Conservation (phyloP, 2,113 vertebrate species). For the Uropsilus gracilis region DNA sequence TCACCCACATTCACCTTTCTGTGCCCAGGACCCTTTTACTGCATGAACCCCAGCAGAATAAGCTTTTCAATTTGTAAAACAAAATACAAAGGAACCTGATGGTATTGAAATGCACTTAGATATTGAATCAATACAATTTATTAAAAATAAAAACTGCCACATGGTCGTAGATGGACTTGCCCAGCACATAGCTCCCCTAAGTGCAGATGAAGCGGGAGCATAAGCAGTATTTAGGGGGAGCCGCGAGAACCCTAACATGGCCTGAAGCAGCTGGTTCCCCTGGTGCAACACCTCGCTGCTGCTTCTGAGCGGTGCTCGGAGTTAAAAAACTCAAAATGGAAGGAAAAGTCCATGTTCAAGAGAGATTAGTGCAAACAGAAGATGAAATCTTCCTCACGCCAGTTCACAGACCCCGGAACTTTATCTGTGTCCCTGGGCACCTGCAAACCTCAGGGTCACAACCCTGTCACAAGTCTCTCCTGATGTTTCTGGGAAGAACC, state of each 20-base stretch:
- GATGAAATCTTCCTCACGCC: neutral
- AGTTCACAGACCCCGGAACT: neutral
- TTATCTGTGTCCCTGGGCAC: neutral
- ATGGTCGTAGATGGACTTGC: neutral
- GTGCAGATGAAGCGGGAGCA: neutral
- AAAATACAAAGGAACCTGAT: neutral
- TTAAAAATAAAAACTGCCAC: neutral
- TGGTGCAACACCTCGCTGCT: no score
- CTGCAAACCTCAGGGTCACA: neutral
- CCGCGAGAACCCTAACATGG: neutral
- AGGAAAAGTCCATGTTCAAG: neutral
- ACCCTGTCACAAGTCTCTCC: neutral
- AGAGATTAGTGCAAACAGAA: slow-evolving; percentile 9
- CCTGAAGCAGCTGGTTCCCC: no score
- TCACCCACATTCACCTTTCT: no score
- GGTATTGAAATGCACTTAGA: neutral
- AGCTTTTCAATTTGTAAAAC: neutral
- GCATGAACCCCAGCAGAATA: neutral
- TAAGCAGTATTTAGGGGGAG: neutral
- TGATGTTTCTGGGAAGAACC: neutral
- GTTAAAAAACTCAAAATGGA: neutral
- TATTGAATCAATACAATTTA: neutral
- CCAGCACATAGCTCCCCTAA: no score
- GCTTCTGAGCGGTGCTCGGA: neutral
- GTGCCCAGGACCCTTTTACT: no score